Conservation (phyloP, 2,797 vertebrate genomes). For the Heteromormyrus szaboi region DNA sequence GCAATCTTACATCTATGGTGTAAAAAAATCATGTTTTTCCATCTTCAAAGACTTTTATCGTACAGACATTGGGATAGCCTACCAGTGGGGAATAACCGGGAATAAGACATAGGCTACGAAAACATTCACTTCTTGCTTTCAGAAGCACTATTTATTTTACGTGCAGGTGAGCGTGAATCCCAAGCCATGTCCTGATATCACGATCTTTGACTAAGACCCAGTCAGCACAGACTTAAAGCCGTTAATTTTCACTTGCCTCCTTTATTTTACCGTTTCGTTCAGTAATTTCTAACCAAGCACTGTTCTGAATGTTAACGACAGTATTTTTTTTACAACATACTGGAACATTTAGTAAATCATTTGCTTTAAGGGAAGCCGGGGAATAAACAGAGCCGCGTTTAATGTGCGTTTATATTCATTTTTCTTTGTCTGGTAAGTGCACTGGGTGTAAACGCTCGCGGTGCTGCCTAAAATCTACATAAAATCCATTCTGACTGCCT, state of each 20-base stretch:
- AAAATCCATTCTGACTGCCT: slow-evolving; percentile 3
- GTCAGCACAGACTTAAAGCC: neutral
- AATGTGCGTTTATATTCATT: neutral
- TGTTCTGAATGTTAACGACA: neutral
- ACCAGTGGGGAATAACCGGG: neutral
- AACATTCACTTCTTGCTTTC: neutral
- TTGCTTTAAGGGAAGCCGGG: neutral
- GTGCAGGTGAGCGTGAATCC: neutral
- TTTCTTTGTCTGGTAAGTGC: neutral
- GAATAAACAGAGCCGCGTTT: neutral
- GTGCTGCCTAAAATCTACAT: neutral
- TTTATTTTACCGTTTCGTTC: neutral
- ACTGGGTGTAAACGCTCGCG: neutral
- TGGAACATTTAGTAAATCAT: neutral
- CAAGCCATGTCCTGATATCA: neutral
- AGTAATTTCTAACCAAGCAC: neutral
- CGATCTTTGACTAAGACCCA: neutral
- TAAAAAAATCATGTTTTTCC: neutral
- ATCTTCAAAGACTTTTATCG: neutral
- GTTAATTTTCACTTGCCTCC: neutral
- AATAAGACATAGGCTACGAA: neutral
- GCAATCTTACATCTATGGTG: neutral
- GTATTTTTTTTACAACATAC: neutral
- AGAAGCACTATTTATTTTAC: neutral
- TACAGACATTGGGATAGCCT: neutral